These are phyloP conservation scores for Xylocampa areola DNA, from an alignment of 2,888 invertebrate genomes.

Conservation along the genomic window DNA sequence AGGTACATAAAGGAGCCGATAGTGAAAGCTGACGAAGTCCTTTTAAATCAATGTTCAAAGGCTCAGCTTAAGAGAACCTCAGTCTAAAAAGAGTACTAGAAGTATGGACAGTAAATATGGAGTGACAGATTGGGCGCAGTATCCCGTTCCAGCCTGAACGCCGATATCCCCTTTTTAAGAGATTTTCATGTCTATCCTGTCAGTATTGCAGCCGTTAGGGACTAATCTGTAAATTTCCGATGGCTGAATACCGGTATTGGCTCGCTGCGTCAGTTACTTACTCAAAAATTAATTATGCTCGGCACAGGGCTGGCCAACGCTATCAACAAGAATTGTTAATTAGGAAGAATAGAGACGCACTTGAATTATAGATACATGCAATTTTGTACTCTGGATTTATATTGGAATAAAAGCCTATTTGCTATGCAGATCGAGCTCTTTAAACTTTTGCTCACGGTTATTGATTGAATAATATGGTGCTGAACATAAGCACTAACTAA, in stretches of 20 bases:
- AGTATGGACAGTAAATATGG: slow-evolving; percentile 51
- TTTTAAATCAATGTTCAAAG: slow-evolving; percentile 15
- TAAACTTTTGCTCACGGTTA: neutral
- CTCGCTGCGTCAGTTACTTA: slow-evolving; percentile 48
- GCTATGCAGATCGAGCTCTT: neutral
- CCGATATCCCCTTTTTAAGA: slow-evolving; percentile 63
- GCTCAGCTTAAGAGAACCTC: slow-evolving; percentile 34
- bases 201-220: slow-evolving; percentile 63
- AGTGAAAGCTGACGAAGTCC: slow-evolving; percentile 12
- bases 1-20: neutral
- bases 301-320: slow-evolving; percentile 47
- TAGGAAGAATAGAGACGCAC: slow-evolving; percentile 8
- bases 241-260: slow-evolving; percentile 33
- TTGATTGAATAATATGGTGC: neutral
- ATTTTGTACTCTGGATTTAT: slow-evolving; percentile 16
- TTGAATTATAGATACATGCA: slow-evolving; percentile 27
- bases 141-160: slow-evolving; percentile 47
- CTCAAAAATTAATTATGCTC: slow-evolving; percentile 73
- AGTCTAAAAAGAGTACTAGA: slow-evolving; percentile 31
- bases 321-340: slow-evolving; percentile 30
- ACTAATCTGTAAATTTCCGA: slow-evolving; percentile 59
- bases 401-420: neutral
- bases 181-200: slow-evolving; percentile 69
- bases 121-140: slow-evolving; percentile 59
- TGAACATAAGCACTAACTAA: no score